Evolutionary conservation across 2,113 vertebrate genomes (phyloP), one percentile per base, ranked within the genome.

Genomic region (Pomatorhinus ruficollis): DNA sequence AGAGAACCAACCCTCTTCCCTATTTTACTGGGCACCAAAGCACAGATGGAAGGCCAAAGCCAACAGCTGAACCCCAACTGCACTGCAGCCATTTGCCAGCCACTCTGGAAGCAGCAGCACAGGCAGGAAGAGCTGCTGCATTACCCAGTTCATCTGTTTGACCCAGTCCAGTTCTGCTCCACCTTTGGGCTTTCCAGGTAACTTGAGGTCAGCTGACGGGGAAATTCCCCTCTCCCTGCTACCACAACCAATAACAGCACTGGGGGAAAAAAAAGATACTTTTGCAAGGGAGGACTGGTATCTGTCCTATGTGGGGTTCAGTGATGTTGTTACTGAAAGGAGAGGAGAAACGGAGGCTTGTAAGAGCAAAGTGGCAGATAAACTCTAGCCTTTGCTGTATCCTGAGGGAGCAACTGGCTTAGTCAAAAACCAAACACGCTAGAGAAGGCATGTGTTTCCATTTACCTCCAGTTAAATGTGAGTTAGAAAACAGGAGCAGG

Each of bases 321-420:
- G 56, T 19, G 72, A 77, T 44, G 68, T 59, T 93, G 80, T 60
- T 89, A 52, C 52, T 78, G 31, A 83, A 72, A 79, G 76, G 71
- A 90, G 42, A 90, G 74, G 69, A 90, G 70, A 87, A 90, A 92
- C 63, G 65, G 75, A 81, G 72, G 68, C 44, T 89, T 90, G 4
- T 83, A 87, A 84, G 86, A 78, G 83, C 69, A 87, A 40, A 5
- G 60, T 52, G 86, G 72, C 59, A 63, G 72, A 68, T 63, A 81
- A 91, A 66, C 57, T 89, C 60, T 84, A 87, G 89, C 93, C 60
- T 72, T 97, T 97, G 80, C 76, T 89, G 56, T 86, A 53, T 77
- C 90, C 94, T 92, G 83, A 95, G 92, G 91, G 80, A 92, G n/a
- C 47, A 92, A 90, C 68, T 85, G 57, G 49, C 57, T 92, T 93